These are phyloP conservation scores for Mesodorylaimus sp. DNA, from an alignment of 2,888 invertebrate genomes.

Conservation along the genomic window DNA sequence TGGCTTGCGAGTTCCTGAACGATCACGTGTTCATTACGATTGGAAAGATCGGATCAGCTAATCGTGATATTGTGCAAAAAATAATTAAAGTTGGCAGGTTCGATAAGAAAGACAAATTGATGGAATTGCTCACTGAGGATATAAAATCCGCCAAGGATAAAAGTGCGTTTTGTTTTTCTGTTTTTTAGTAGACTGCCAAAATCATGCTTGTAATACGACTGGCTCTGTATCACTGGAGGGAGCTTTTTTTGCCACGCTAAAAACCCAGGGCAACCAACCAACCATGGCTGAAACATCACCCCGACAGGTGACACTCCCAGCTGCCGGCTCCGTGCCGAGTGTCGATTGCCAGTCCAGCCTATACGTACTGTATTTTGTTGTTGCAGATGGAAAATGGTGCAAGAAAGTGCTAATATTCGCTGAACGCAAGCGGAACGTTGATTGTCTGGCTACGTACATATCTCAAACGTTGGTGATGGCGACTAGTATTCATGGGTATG, in stretches of 20 bases:
- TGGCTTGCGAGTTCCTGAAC: conserved; percentile 55
- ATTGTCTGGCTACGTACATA: conserved; percentile 50
- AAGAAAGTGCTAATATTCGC: conserved; percentile 55
- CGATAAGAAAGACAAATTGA: conserved; percentile 54
- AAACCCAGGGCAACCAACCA: too few species aligned
- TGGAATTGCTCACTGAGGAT: conserved; percentile 43
- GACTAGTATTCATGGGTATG: conserved; percentile 2
- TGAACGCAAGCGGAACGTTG: conserved; percentile 68
- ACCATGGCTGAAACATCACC: too few species aligned
- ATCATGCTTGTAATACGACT: too few species aligned
- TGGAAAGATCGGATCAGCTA: conserved; percentile 79
- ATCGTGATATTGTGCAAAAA: conserved; percentile 68
- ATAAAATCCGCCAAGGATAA: too few species aligned
- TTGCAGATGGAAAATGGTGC: background rate
- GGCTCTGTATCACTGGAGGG: too few species aligned
- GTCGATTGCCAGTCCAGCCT: too few species aligned
- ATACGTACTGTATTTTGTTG: background rate
- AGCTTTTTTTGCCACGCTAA: too few species aligned
- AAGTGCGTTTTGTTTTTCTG: too few species aligned
- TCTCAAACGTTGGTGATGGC: background rate
- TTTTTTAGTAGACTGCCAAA: too few species aligned
- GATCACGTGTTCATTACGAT: conserved; percentile 65
- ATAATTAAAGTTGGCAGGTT: conserved; percentile 34
- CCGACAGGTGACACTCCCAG: too few species aligned
- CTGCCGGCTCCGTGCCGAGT: too few species aligned